phyloP scores from a whole-genome alignment of 2,113 vertebrate species.

The Kobus ellipsiprymnus region DNA sequence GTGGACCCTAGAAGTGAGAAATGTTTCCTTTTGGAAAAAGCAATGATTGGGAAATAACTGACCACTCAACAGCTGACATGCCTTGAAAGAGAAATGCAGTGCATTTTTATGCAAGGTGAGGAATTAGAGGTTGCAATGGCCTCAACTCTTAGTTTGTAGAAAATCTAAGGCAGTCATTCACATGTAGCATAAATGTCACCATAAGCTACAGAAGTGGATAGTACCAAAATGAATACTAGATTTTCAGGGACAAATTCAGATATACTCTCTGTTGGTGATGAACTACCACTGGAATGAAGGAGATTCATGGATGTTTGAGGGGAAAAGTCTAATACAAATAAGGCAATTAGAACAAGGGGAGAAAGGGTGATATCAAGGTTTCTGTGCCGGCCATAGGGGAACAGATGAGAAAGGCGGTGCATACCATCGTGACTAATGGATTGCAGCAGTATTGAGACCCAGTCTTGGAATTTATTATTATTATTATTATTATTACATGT shows the following conservation, averaged over 20 bases:
- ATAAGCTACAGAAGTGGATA: not conserved
- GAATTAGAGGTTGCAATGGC: not conserved
- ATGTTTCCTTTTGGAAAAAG: not conserved
- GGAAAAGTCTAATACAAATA: not conserved
- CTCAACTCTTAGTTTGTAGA: not conserved
- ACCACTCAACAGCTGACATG: not conserved
- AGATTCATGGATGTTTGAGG: not conserved
- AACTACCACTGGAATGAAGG: not conserved
- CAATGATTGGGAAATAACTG: not conserved
- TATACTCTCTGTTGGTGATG: not conserved
- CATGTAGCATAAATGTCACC: not conserved
- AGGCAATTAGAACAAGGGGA: not conserved
- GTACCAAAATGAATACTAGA: not conserved
- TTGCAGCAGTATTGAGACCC: rapidly evolving
- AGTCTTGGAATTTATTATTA: not conserved
- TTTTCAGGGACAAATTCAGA: not conserved
- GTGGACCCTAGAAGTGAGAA: not conserved
- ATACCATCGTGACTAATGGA: not conserved
- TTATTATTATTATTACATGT: not conserved
- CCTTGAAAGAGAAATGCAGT: not conserved
- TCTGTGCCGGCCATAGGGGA: not conserved
- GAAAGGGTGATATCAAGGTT: not conserved
- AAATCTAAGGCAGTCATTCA: not conserved
- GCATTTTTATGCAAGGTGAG: not conserved
- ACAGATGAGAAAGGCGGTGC: not conserved